These are phyloP conservation scores for Trochalopteron elliotii DNA, from an alignment of 2,113 vertebrate species.

Conservation along the genomic window DNA sequence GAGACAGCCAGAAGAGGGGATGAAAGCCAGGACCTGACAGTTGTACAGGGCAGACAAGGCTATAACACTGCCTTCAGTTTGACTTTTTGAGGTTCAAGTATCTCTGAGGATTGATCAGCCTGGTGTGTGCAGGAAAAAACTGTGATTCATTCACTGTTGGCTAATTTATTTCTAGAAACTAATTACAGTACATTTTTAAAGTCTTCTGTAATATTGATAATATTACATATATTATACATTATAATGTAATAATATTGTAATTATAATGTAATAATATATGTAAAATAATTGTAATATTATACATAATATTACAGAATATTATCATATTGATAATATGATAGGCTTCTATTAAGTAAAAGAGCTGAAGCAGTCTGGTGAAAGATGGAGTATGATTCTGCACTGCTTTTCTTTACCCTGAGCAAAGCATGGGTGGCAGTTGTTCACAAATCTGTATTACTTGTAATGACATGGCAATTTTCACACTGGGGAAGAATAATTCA, in stretches of 20 bases:
- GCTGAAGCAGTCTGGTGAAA: not conserved
- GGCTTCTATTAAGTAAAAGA: not conserved
- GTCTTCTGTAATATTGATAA: not conserved
- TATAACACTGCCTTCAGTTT: not conserved
- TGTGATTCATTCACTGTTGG: not conserved
- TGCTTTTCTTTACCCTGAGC: not conserved
- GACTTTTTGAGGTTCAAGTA: not conserved
- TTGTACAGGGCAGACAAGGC: not conserved
- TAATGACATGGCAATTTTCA: not conserved
- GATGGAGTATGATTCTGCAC: not conserved
- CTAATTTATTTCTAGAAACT: conserved; percentile 12
- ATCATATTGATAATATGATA: no score
- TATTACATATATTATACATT: no score
- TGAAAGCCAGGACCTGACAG: not conserved
- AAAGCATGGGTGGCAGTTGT: not conserved
- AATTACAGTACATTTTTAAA: not conserved
- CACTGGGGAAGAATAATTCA: not conserved
- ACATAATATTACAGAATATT: no score
- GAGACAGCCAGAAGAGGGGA: not conserved
- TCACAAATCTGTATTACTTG: not conserved
- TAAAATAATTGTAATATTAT: no score
- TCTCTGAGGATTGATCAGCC: not conserved
- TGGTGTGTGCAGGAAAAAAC: not conserved
- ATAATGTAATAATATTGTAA: no score
- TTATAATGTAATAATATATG: no score